These are phyloP conservation scores for Gasteruption jaculator DNA, from an alignment of 2,888 invertebrate genomes.

Conservation along the genomic window DNA sequence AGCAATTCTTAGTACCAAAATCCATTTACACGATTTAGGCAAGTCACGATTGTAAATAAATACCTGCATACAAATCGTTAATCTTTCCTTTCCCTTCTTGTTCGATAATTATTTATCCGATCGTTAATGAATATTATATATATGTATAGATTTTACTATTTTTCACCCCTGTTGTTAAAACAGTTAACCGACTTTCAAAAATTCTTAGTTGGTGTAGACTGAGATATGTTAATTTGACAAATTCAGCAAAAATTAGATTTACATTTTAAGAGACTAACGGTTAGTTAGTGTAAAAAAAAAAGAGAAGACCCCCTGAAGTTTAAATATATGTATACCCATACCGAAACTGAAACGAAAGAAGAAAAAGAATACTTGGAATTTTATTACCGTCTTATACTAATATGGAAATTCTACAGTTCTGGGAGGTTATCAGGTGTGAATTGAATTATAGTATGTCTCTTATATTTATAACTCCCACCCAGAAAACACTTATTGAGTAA, in stretches of 20 bases:
- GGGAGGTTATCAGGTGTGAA: slow-evolving; percentile 46
- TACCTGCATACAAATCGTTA: slow-evolving; percentile 40
- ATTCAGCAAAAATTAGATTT: too few species aligned
- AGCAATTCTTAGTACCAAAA: too few species aligned
- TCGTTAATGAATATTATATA: slow-evolving; percentile 43
- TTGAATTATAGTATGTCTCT: slow-evolving; percentile 39
- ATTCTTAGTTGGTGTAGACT: too few species aligned
- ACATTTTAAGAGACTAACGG: too few species aligned
- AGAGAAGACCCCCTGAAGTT: too few species aligned
- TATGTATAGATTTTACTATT: too few species aligned
- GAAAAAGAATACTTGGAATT: slow-evolving; percentile 35
- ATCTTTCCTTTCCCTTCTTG: slow-evolving; percentile 35
- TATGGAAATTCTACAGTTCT: slow-evolving; percentile 40
- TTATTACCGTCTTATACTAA: slow-evolving; percentile 40
- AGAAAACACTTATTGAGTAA: too few species aligned
- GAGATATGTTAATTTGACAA: too few species aligned
- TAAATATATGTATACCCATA: too few species aligned
- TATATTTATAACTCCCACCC: too few species aligned
- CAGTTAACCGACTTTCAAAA: slow-evolving; percentile 34
- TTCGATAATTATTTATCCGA: too few species aligned
- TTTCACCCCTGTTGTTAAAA: slow-evolving; percentile 43
- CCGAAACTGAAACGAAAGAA: slow-evolving; percentile 1
- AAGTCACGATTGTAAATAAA: slow-evolving; percentile 40
- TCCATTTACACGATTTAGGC: slow-evolving; percentile 43
- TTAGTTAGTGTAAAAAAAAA: too few species aligned